Evolutionary conservation across 1,140 invertebrate genomes (phyloP).

Genomic region (Drosophila watanabei): DNA sequence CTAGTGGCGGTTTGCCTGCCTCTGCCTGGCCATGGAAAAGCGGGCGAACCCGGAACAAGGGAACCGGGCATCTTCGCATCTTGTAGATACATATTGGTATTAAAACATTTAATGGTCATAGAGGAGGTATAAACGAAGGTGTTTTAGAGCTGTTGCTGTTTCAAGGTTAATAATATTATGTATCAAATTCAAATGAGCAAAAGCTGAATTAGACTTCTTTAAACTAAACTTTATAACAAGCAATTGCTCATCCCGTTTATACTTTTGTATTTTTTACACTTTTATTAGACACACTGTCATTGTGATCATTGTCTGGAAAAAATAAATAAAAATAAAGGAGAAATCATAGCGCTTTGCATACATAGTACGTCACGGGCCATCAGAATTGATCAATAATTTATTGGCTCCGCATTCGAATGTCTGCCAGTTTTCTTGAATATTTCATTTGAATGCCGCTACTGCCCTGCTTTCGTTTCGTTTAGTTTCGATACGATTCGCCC

Average conservation of each 20-base stretch:
- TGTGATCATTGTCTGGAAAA: constrained; percentile 19
- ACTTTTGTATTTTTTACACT: constrained; percentile 1
- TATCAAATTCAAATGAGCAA: background rate
- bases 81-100: constrained; percentile 17
- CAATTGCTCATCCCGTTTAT: background rate
- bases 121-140: background rate
- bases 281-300: constrained; percentile 24
- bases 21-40: constrained; percentile 46
- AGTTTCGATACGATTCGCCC: constrained; percentile 13
- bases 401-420: constrained; percentile 24
- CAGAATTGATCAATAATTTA: constrained; percentile 59
- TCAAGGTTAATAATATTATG: background rate
- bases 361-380: constrained; percentile 47
- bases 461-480: constrained; percentile 30
- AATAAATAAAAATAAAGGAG: background rate
- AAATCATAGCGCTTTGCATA: constrained; percentile 31
- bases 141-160: background rate
- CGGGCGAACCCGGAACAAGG: constrained; percentile 42
- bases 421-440: constrained; percentile 56
- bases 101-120: constrained; percentile 26
- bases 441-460: constrained; percentile 42
- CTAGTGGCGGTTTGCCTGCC: constrained; percentile 53
- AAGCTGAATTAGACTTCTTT: background rate
- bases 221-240: background rate
- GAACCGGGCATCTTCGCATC: constrained; percentile 10